Evolutionary conservation across 2,797 vertebrate genomes (phyloP), one percentile per base, ranked within the genome.

Genomic region (Phaenicophaeus curvirostris): DNA sequence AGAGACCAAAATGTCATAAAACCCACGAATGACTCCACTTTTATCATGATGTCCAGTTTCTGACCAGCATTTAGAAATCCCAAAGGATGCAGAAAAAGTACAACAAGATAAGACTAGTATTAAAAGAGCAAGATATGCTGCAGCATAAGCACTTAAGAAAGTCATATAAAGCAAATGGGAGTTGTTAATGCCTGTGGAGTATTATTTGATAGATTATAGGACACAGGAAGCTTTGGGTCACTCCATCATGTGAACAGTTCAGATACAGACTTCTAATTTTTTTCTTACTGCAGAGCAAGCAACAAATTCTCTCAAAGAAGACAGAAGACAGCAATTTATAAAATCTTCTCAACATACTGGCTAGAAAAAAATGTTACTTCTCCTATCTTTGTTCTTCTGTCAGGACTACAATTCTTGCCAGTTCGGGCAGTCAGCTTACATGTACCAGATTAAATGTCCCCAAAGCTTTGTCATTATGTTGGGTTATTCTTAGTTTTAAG

Each of bases 21-120:
- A 13, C 28, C 31, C 8, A 37, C 9, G 8, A 80, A 25, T 19
- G 54, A 80, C 54, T 79, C 41, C 66, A 23, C 18, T 87, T 85
- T 89, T 73, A 74, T 85, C 63, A 71, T 51, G 63, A 59, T 50
- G 24, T 35, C 62, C 37, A 39, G 44, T 85, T 91, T 91, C 55
- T 91, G 71, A 88, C n/a, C 53, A 89, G 71, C 46, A 30, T 78
- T 74, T 71, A 85, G 55, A 93, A 95, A 95, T 94, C 87, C 92
- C 92, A 76, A 69, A 93, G 84, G 88, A 91, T 44, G 71, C 66
- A 77, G 79, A 76, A 59, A 96, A 65, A 78, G 61, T 79, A 48
- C 15, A 50, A 54, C 15, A 50, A 54, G 92, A 79, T 93, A 84
- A 54, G 41, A 48, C 13, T 33, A 27, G 30, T 30, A 74, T 42